Percentiles rank a stretch among this genome's conserved stretches.
Conservation (phyloP, 2,888 invertebrate genomes). For the Tortrix viridana region DNA sequence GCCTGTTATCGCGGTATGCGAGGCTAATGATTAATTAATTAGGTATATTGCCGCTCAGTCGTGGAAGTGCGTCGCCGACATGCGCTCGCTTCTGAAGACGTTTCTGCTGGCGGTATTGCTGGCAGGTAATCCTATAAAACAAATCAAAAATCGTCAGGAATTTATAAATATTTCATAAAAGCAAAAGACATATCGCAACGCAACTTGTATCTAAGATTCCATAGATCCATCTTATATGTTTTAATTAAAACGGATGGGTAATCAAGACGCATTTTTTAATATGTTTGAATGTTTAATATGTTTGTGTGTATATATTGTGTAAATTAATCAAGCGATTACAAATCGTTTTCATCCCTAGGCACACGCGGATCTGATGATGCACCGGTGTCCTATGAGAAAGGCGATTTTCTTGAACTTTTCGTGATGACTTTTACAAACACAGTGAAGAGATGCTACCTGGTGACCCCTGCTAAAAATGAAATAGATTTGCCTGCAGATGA, state of each 20-base stretch:
- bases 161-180: too few species aligned
- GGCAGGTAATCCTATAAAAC: slow-evolving; percentile 23
- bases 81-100: slow-evolving; percentile 15
- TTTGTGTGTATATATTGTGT: too few species aligned
- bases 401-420: slow-evolving; percentile 13
- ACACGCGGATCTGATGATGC: slow-evolving; percentile 12
- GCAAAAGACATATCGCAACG: too few species aligned
- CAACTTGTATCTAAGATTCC: too few species aligned
- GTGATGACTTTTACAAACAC: slow-evolving; percentile 1
- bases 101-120: slow-evolving; percentile 26
- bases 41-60: not conserved
- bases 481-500: slow-evolving; percentile 14
- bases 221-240: too few species aligned
- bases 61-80: slow-evolving; percentile 9
- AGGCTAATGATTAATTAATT: slow-evolving; percentile 23
- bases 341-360: not conserved
- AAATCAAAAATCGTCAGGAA: not conserved
- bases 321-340: not conserved
- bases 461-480: slow-evolving; percentile 13
- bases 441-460: slow-evolving; percentile 19
- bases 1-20: slow-evolving; percentile 18
- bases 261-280: too few species aligned
- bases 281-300: too few species aligned
- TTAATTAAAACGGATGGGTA: too few species aligned
- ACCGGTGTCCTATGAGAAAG: not conserved